These are phyloP conservation scores for Karalla daura DNA, from an alignment of 2,797 vertebrate species.

Conservation along the genomic window DNA sequence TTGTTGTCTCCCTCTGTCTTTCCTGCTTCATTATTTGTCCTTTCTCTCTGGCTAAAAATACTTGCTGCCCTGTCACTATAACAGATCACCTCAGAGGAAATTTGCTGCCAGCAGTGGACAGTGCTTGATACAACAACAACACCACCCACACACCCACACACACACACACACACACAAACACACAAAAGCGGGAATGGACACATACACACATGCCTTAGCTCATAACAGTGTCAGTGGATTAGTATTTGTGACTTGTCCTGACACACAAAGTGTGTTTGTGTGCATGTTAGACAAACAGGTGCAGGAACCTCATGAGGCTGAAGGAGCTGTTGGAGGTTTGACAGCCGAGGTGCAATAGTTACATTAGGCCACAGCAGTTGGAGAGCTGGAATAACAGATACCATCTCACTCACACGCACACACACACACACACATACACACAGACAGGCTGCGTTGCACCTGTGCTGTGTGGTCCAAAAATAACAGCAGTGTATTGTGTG, in stretches of 20 bases:
- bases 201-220: conserved; percentile 30
- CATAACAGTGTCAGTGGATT: conserved; percentile 50
- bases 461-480: conserved; percentile 53
- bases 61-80: conserved; percentile 78
- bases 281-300: conserved; percentile 60
- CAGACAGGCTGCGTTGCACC: conserved; percentile 52
- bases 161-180: conserved; percentile 8
- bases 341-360: conserved; percentile 58
- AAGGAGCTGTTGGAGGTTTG: conserved; percentile 50
- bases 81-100: conserved; percentile 76
- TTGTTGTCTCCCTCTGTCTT: conserved; percentile 67
- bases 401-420: conserved; percentile 46
- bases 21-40: conserved; percentile 77
- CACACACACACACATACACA: too few species aligned
- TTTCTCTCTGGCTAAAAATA: conserved; percentile 81
- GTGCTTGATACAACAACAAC: conserved; percentile 59
- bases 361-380: conserved; percentile 60
- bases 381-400: conserved; percentile 61
- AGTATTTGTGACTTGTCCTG: conserved; percentile 41
- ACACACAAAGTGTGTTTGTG: conserved; percentile 55
- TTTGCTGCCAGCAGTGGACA: conserved; percentile 69
- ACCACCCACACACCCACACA: conserved; percentile 27
- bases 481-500: conserved; percentile 59
- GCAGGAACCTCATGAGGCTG: conserved; percentile 55
- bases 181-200: neutral